Conservation (phyloP, 2,888 invertebrate genomes). For the Tupiocoris notatus region DNA sequence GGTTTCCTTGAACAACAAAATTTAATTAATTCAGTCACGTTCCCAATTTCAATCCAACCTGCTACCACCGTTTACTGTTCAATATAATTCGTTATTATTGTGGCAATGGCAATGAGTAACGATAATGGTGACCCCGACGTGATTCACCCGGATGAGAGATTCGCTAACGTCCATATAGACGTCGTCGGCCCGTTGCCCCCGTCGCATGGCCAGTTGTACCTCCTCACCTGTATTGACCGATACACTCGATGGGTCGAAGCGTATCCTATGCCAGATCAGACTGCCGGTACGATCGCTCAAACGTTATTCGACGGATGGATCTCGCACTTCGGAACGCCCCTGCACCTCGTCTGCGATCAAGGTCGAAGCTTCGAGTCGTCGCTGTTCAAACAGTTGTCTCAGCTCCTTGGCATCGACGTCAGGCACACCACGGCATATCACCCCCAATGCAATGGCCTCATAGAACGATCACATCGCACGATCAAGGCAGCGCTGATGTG, state of each 20-base stretch:
- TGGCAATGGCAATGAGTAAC: too few species aligned
- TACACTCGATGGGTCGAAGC: constrained; percentile 54
- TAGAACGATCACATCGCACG: constrained; percentile 27
- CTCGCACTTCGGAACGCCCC: constrained; percentile 54
- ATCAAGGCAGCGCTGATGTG: constrained; percentile 38
- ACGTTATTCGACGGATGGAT: constrained; percentile 54
- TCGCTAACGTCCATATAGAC: too few species aligned
- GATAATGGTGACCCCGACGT: too few species aligned
- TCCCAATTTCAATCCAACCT: too few species aligned
- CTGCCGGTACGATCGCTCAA: constrained; percentile 53
- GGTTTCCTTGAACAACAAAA: too few species aligned
- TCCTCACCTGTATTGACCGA: constrained; percentile 52
- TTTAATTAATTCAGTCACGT: too few species aligned
- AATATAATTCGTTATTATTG: too few species aligned
- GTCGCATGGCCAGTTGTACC: constrained; percentile 50
- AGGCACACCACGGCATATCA: too few species aligned
- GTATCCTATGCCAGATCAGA: constrained; percentile 52
- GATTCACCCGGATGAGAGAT: too few species aligned
- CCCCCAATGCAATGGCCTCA: constrained; percentile 26
- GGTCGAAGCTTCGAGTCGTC: constrained; percentile 53
- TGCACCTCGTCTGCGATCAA: too few species aligned
- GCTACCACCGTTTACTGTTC: too few species aligned
- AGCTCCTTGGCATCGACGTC: constrained; percentile 17
- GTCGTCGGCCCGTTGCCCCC: constrained; percentile 41
- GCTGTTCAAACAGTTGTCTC: constrained; percentile 49